Conservation (phyloP, 2,888 invertebrate genomes). For the Norana najaformis region DNA sequence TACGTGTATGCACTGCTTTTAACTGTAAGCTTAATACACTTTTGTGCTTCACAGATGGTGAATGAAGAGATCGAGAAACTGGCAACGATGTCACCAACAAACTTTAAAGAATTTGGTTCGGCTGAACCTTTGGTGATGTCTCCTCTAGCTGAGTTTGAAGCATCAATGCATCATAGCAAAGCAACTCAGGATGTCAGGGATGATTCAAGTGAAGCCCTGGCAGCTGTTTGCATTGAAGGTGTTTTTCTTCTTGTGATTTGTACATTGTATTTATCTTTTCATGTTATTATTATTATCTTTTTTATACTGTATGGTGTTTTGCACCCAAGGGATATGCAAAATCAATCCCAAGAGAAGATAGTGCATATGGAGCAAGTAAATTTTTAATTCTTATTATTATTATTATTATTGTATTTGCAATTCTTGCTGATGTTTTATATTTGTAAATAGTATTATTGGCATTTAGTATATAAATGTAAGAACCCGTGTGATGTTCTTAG, state of each 20-base stretch:
- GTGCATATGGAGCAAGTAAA: too few species aligned
- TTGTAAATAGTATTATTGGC: neutral
- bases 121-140: neutral
- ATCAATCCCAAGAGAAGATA: too few species aligned
- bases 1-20: neutral
- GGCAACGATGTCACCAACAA: neutral
- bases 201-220: neutral
- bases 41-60: neutral
- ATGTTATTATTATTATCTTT: too few species aligned
- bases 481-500: neutral
- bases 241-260: neutral
- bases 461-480: neutral
- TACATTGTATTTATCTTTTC: neutral
- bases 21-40: neutral
- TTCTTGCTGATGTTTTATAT: neutral
- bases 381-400: neutral
- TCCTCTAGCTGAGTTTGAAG: neutral
- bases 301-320: neutral
- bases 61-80: slow-evolving; percentile 4
- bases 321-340: neutral
- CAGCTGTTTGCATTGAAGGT: neutral
- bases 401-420: neutral
- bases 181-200: neutral
- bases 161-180: neutral
- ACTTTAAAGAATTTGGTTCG: neutral